Conservation (phyloP, 2,888 invertebrate genomes). For the Athrips mouffetella region DNA sequence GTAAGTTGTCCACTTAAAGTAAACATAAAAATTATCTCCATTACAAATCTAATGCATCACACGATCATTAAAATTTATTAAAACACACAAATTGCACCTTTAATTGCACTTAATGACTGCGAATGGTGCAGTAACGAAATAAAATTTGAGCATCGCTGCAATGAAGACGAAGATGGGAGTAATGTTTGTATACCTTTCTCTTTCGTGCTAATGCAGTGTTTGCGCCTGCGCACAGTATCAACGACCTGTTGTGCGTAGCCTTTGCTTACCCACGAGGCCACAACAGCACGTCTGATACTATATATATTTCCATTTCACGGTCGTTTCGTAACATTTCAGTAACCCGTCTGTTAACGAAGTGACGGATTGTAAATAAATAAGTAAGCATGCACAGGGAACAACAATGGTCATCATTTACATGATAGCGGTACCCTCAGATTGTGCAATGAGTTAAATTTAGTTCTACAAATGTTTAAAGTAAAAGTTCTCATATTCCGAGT, state of each 20-base stretch:
- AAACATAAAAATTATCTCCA: constrained; percentile 1
- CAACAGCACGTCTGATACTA: constrained; percentile 51
- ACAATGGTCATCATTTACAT: constrained; percentile 34
- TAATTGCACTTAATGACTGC: background rate
- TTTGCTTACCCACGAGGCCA: constrained; percentile 46
- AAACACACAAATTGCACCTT: constrained; percentile 5
- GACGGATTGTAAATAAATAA: constrained; percentile 52
- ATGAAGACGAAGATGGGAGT: constrained; percentile 40
- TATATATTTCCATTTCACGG: constrained; percentile 71
- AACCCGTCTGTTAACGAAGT: constrained; percentile 43
- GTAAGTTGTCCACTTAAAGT: background rate
- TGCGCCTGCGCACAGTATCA: constrained; percentile 55
- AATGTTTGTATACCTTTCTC: constrained; percentile 65
- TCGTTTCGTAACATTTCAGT: constrained; percentile 68
- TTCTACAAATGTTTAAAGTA: constrained; percentile 2
- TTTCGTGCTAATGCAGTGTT: constrained; percentile 49
- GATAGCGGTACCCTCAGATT: constrained; percentile 16
- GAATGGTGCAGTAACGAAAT: constrained; percentile 1
- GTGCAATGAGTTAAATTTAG: constrained; percentile 7
- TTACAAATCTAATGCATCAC: constrained; percentile 4
- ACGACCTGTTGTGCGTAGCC: constrained; percentile 62
- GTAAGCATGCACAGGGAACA: constrained; percentile 23
- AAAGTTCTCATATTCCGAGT: constrained; percentile 6
- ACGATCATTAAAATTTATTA: constrained; percentile 2
- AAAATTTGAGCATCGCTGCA: constrained; percentile 30